phyloP scores from a whole-genome alignment of 2,113 vertebrate genomes.

The Suncus etruscus region DNA sequence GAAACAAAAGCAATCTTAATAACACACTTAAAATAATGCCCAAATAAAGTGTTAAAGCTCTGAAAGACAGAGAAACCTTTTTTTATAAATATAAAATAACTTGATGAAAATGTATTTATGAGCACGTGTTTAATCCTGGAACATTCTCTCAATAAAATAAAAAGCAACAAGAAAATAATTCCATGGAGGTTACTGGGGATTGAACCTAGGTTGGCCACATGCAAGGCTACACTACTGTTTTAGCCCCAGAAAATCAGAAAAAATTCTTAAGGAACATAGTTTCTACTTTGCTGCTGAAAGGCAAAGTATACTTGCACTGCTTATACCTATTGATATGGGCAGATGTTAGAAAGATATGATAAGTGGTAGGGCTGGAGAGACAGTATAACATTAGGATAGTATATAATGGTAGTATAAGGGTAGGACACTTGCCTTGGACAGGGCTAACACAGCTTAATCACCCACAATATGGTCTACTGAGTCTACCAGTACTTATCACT shows the following conservation, averaged over 20 bases:
- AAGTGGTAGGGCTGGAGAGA: too few relatives aligned
- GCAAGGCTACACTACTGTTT: too few relatives aligned
- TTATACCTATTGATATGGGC: neutral
- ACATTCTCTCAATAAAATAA: neutral
- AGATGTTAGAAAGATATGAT: neutral
- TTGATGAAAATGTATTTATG: too few relatives aligned
- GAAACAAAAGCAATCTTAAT: slow-evolving; percentile 40
- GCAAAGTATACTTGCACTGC: neutral
- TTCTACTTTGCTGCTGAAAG: neutral
- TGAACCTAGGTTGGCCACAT: too few relatives aligned
- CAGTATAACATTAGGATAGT: too few relatives aligned
- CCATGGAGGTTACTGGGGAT: neutral
- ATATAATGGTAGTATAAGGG: too few relatives aligned
- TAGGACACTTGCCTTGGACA: too few relatives aligned
- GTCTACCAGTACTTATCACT: too few relatives aligned
- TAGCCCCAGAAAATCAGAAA: neutral
- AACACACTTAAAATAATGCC: slow-evolving; percentile 44
- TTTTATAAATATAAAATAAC: neutral
- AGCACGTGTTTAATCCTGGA: too few relatives aligned
- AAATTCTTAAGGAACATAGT: neutral
- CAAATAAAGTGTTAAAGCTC: neutral
- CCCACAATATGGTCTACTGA: too few relatives aligned
- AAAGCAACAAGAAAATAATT: neutral
- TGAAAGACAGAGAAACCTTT: neutral
- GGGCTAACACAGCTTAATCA: too few relatives aligned